phyloP scores from a whole-genome alignment of 2,113 vertebrate genomes.

The Aplodontia rufa region DNA sequence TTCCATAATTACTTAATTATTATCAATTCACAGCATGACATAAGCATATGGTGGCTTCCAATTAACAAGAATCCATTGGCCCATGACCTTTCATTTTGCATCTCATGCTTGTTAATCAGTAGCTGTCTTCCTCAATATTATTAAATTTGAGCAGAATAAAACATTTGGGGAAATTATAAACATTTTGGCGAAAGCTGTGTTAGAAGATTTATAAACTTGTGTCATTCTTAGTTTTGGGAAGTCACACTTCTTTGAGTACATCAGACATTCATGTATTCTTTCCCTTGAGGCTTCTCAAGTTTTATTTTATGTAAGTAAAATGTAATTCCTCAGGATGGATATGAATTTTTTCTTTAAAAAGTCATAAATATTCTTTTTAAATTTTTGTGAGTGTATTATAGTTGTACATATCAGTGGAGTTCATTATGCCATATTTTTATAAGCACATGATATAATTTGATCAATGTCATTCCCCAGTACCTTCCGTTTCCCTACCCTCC shows the following conservation, averaged over 20 bases:
- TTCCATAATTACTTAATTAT: constrained; percentile 75
- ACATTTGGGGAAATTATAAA: not conserved
- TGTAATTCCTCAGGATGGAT: not conserved
- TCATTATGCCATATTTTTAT: too few species aligned
- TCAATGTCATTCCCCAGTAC: too few species aligned
- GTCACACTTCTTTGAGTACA: not conserved
- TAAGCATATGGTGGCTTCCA: constrained; percentile 64
- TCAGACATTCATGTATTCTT: not conserved
- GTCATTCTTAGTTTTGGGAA: not conserved
- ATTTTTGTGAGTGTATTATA: too few species aligned
- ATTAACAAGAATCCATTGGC: constrained; percentile 56
- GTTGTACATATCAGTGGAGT: too few species aligned
- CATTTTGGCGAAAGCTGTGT: not conserved
- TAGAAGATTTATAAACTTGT: not conserved
- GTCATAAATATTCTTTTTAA: not conserved
- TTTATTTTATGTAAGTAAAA: constrained; percentile 26
- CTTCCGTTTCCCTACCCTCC: too few species aligned
- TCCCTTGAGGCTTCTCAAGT: not conserved
- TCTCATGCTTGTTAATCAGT: constrained; percentile 34
- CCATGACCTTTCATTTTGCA: not conserved
- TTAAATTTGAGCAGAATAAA: not conserved
- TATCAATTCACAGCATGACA: constrained; percentile 66
- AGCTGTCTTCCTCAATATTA: not conserved
- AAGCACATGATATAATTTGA: too few species aligned
- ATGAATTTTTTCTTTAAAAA: not conserved